These are phyloP conservation scores for Sorex araneus DNA, from an alignment of 2,113 vertebrate genomes.

Conservation along the genomic window DNA sequence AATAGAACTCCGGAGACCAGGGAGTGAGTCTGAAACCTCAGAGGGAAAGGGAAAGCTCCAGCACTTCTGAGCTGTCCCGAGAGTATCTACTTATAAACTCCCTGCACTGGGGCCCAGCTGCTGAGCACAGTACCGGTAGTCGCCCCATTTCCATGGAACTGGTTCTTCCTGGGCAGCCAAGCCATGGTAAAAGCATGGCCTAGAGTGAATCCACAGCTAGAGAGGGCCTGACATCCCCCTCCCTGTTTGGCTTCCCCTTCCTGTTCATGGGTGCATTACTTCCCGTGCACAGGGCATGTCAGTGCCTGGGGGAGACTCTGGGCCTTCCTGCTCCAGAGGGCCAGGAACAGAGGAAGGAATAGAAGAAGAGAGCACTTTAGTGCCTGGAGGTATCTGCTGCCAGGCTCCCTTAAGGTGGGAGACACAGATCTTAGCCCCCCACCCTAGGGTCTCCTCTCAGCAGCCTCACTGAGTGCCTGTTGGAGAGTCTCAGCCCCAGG, in stretches of 20 bases:
- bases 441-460: background rate
- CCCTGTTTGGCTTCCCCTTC: background rate
- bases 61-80: background rate
- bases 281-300: background rate
- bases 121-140: background rate
- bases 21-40: no score
- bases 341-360: background rate
- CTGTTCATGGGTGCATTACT: rapidly evolving
- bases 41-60: background rate
- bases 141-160: slow-evolving; percentile 5
- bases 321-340: background rate
- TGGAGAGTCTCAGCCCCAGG: background rate
- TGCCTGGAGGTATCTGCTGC: background rate
- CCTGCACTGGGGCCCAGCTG: background rate
- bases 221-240: background rate
- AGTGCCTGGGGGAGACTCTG: background rate
- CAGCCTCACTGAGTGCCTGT: background rate
- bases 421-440: background rate
- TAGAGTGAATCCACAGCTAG: background rate
- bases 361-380: background rate
- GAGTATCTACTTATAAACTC: background rate
- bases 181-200: background rate
- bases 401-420: background rate
- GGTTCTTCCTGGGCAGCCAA: background rate
- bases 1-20: no score